Base-by-base conservation (phyloP, 2,888 invertebrate genomes). In the Athalia rosae region DNA sequence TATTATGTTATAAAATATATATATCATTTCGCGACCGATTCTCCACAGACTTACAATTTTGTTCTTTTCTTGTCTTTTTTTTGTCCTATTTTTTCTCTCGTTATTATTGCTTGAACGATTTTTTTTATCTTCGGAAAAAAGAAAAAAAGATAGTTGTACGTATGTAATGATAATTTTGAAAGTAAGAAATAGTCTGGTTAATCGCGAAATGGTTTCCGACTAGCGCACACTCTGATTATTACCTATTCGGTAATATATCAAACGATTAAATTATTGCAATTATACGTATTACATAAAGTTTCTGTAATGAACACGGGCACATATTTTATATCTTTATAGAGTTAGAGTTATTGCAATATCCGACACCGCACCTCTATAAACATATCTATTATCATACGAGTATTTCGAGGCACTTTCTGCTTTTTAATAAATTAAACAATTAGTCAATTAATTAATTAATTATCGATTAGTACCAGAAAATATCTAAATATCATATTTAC, bases 221-320 rank as follows among this genome's bases (percentile, higher is more conserved):
- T 88, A 88, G 88, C 84, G 86, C 80, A 86, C 86, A 88, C 88
- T 87, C 88, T 84, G 81, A 80, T 80, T 82, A 80, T 81, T 79
- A 82, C 84, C 84, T 79, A 79, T 76, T 48, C 76, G 82, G 79
- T 81, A 81, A 83, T 77, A 56, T 71, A 81, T 80, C 74, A 77
- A 79, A 79, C 45, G 78, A 79, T 28, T 79, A 79, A 79, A 76
- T 80, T 76, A 78, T 79, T 76, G 13, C 63, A 79, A 76, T 58
- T 69, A 61, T 15, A 61, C 28, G 28, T 11, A 53, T 11, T n/a
- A 53, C 53, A n/a, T 11, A 53, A 53, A 53, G 28, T 28, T 28
- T 28, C 28, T 28, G 28, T 28, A 28, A 28, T 28, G 28, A 28
- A 28, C 28, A 28, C 28, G 28, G 28, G 28, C 28, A 28, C 28